Base-by-base conservation (phyloP, 1,140 invertebrate species). In the Cardiocondyla obscurior region DNA sequence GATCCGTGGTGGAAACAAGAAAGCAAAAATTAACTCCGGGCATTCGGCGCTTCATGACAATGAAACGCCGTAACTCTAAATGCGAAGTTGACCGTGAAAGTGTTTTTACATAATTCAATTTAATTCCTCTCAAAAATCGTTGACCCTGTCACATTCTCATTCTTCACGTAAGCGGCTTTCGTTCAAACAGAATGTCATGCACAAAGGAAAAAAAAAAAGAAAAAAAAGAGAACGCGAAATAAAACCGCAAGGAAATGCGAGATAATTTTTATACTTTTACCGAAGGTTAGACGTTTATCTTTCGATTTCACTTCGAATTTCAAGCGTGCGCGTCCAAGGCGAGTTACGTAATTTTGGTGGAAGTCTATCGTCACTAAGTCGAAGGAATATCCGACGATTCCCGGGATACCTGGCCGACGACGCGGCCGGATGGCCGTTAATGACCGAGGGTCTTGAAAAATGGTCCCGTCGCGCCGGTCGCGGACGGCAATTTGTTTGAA, bases 401-500 rank as follows among this genome's bases (percentile, higher is more conserved):
- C 10, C 19, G 36, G 12, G 22, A 64, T 28, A 39, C 7, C 16
- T 39, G 58, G 4, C 49, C 57, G 12, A 22, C 33, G 22, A 57
- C 33, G 14, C 19, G 42, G 12, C 25, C 25, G 16, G 2, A 10
- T 33, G 12, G 12, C 28, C 28, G 46, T 79, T 79, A 69, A 55
- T 7, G n/a, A 69, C 14, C 33, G 7, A n/a, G 30, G 14, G 22
- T 14, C 16, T 79, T 79, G 62, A 79, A 79, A 79, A 79, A 79
- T 79, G 22, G 12, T 39, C 16, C 25, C 62, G 62, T 79, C 62
- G 62, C 7, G 36, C 16, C 62, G 22, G 62, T 22, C 46, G 46
- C 36, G 30, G 22, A 55, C 33, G 49, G 46, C 55, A 53, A 79
- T 79, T 79, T 79, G 74, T 79, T 79, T 79, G 74, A 79, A 69